Evolutionary conservation across 2,888 invertebrate genomes (phyloP).

Genomic region (Phytoseiulus persimilis): DNA sequence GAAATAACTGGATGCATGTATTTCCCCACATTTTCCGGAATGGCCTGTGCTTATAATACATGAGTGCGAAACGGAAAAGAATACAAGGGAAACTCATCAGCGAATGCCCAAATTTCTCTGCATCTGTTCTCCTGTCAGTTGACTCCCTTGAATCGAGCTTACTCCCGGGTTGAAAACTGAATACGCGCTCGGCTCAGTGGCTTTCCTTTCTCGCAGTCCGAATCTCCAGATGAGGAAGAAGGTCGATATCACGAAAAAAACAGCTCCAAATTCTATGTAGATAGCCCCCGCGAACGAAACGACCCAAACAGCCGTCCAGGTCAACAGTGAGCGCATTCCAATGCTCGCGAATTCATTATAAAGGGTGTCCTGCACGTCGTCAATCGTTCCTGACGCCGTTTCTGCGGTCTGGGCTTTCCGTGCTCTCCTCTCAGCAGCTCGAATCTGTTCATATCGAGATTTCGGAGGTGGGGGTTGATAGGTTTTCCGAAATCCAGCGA

Average conservation of each 20-base stretch:
- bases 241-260: not conserved
- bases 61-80: not conserved
- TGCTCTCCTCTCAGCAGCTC: not conserved
- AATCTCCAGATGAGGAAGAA: constrained; percentile 25
- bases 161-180: constrained; percentile 36
- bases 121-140: constrained; percentile 19
- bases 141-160: constrained; percentile 6
- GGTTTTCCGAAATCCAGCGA: not conserved
- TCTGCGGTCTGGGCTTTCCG: not conserved
- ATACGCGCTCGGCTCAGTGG: constrained; percentile 6
- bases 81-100: not conserved
- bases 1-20: not conserved
- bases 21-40: not conserved
- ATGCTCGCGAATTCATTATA: constrained; percentile 5
- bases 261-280: constrained; percentile 25
- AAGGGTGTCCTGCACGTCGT: not conserved
- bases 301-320: not conserved
- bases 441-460: not conserved
- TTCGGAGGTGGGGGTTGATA: not conserved
- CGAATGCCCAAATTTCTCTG: not conserved
- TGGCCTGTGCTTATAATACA: not conserved
- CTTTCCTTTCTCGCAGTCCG: constrained; percentile 20
- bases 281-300: not conserved
- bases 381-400: not conserved
- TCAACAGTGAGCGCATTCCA: not conserved